Percentiles rank a stretch among this genome's conserved stretches.
Evolutionary conservation across 64 coral and sea anemone species (phyloP).

Genomic region (Montipora sp.): DNA sequence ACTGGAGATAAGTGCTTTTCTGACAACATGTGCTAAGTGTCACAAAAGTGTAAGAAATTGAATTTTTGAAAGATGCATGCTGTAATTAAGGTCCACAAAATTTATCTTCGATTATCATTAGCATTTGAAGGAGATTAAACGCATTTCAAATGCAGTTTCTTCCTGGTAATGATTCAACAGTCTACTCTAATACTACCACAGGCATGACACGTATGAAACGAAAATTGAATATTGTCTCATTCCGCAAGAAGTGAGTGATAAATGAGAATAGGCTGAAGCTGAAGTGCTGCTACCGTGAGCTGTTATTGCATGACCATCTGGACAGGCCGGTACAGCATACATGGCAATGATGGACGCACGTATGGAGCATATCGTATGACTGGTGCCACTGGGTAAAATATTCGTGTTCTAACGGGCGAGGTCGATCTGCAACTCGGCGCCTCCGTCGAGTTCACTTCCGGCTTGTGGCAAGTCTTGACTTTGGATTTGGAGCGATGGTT

Average conservation of each 20-base stretch:
- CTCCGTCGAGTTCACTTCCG: not conserved
- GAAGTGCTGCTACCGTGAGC: not conserved
- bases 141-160: not conserved
- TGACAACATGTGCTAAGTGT: not conserved
- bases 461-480: slow-evolving; percentile 8
- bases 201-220: not conserved
- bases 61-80: not conserved
- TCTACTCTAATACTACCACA: not conserved
- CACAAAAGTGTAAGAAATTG: not conserved
- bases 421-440: not conserved
- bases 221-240: not conserved
- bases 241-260: not conserved
- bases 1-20: not conserved
- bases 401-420: slow-evolving; percentile 1
- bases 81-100: too few relatives aligned
- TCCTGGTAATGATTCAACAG: not conserved
- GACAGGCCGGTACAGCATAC: slow-evolving; percentile 9
- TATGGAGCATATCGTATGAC: slow-evolving; percentile 40
- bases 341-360: not conserved
- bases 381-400: slow-evolving; percentile 37
- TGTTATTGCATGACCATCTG: slow-evolving; percentile 15
- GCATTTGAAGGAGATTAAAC: not conserved
- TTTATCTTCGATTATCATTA: not conserved
- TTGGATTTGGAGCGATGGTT: slow-evolving; percentile 74
- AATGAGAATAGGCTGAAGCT: not conserved